Evolutionary conservation across 1,140 invertebrate species (phyloP).

Genomic region (Microplitis mediator): DNA sequence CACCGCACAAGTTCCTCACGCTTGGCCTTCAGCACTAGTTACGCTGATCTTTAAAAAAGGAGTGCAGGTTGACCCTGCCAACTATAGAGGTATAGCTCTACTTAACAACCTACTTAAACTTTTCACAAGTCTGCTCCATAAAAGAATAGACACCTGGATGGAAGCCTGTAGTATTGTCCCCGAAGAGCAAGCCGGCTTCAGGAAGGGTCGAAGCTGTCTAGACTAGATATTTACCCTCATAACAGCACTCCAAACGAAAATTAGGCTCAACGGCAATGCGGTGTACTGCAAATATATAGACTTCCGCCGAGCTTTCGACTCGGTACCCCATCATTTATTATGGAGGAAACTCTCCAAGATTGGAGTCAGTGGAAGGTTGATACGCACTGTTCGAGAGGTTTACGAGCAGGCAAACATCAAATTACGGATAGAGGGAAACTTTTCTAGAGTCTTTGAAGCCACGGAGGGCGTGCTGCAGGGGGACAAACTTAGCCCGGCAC

Average conservation of each 20-base stretch:
- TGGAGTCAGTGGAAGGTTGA: conserved; percentile 20
- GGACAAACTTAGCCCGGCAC: conserved; percentile 12
- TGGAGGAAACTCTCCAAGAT: not conserved
- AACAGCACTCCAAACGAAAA: conserved; percentile 6
- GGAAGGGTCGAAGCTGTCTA: not conserved
- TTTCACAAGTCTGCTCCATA: conserved; percentile 12
- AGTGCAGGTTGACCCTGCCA: conserved; percentile 4
- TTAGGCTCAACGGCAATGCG: not conserved
- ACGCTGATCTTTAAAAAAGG: conserved; percentile 24
- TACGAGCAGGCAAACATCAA: conserved; percentile 16
- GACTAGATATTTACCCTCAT: conserved; percentile 11
- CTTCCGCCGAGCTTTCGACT: conserved; percentile 26
- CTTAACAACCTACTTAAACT: conserved; percentile 19
- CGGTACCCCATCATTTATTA: not conserved
- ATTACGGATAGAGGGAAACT: not conserved
- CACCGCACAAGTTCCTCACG: too few species aligned
- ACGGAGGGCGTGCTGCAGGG: conserved; percentile 30
- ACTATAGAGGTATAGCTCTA: conserved; percentile 25
- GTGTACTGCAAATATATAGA: conserved; percentile 18
- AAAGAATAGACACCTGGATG: not conserved
- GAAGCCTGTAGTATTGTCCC: not conserved
- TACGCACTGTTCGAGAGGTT: not conserved
- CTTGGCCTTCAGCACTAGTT: too few species aligned
- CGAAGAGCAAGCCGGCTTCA: conserved; percentile 2
- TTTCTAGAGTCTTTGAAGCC: not conserved